phyloP scores from a whole-genome alignment of 2,797 vertebrate genomes.

The Enteromius thamalakanensis region DNA sequence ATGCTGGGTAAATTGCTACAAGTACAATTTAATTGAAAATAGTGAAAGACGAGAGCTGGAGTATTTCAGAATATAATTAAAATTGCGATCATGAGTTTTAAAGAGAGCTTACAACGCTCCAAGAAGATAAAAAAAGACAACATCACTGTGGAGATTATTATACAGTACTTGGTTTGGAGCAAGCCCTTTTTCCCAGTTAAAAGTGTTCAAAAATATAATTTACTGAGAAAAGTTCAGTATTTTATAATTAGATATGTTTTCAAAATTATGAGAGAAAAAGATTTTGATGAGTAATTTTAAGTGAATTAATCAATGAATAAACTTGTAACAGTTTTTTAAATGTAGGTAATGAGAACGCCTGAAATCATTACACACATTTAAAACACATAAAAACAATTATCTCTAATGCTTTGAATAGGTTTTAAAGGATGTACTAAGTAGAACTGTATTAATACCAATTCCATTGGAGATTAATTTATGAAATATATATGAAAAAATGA shows the following conservation, averaged over 20 bases:
- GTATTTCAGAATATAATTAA: slow-evolving; percentile 36
- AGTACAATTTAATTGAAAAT: slow-evolving; percentile 42
- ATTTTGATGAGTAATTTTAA: background rate
- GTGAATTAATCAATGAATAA: background rate
- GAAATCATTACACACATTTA: background rate
- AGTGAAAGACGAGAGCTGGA: slow-evolving; percentile 2
- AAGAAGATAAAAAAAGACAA: slow-evolving; percentile 5
- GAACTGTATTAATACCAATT: background rate
- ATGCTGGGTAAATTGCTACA: slow-evolving; percentile 40
- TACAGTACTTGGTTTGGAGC: background rate
- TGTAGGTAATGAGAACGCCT: background rate
- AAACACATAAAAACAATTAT: background rate
- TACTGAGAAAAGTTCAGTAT: background rate
- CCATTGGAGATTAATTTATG: background rate
- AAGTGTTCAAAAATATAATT: background rate
- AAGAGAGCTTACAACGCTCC: slow-evolving; percentile 4
- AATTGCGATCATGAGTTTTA: slow-evolving; percentile 15
- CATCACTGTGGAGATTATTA: background rate
- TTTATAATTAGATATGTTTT: background rate
- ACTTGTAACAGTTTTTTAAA: background rate
- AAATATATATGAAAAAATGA: background rate
- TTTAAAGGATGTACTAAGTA: background rate
- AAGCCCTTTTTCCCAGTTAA: background rate
- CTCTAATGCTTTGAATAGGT: background rate
- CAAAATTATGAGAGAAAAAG: too few species aligned